phyloP scores from a whole-genome alignment of 2,113 vertebrate species.

The Pristiophorus japonicus region DNA sequence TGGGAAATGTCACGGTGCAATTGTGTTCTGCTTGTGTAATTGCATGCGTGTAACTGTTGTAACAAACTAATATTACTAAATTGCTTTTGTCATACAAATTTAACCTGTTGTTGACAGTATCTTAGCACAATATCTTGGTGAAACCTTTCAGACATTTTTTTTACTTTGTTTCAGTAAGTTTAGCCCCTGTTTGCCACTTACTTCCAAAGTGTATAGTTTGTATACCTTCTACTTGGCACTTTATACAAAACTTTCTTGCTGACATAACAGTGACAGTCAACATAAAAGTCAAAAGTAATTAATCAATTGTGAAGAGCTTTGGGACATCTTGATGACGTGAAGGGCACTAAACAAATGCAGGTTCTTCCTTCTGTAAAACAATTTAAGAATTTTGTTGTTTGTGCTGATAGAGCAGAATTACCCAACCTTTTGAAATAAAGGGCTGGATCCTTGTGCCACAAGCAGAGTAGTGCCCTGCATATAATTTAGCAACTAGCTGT shows the following conservation, averaged over 20 bases:
- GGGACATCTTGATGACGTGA: not conserved
- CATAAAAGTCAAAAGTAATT: not conserved
- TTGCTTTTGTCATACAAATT: not conserved
- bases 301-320: not conserved
- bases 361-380: no score
- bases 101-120: not conserved
- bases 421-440: not conserved
- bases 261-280: not conserved
- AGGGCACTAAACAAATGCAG: no score
- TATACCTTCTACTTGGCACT: not conserved
- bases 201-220: not conserved
- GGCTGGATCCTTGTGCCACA: not conserved
- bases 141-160: not conserved
- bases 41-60: not conserved
- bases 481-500: not conserved
- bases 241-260: not conserved
- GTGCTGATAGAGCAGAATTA: not conserved
- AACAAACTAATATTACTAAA: not conserved
- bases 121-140: not conserved
- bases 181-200: not conserved
- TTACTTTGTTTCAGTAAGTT: no score
- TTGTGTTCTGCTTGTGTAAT: not conserved
- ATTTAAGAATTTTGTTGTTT: no score
- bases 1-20: no score
- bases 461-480: not conserved